A percentile compares a stretch with the other conserved stretches of the same genome.
Conservation (phyloP, 2,888 invertebrate genomes). For the Apodemia mormo region DNA sequence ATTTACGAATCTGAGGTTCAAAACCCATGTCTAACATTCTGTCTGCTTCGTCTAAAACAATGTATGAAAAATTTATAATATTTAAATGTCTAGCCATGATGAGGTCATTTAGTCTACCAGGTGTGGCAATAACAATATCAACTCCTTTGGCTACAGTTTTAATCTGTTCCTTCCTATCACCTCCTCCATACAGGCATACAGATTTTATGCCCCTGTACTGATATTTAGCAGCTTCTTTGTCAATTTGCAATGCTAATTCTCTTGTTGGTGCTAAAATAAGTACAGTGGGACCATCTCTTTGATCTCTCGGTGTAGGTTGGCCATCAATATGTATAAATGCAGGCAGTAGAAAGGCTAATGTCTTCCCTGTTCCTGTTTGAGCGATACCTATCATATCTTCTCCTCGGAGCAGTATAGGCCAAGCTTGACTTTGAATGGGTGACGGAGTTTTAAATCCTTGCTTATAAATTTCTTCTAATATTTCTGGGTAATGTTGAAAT, state of each 20-base stretch:
- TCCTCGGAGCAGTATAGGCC: conserved; percentile 96
- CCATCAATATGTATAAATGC: conserved; percentile 96
- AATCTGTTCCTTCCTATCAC: conserved; percentile 90
- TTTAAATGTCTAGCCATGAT: conserved; percentile 87
- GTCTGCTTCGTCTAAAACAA: conserved; percentile 96
- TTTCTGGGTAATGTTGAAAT: conserved; percentile 90
- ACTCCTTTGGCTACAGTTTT: conserved; percentile 88
- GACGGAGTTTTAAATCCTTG: conserved; percentile 92
- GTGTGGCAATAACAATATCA: conserved; percentile 97
- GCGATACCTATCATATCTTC: conserved; percentile 98
- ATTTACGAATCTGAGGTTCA: conserved; percentile 93
- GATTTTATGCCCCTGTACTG: conserved; percentile 92
- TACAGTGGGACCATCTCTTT: conserved; percentile 91
- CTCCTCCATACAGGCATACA: conserved; percentile 96
- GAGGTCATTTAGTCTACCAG: conserved; percentile 96
- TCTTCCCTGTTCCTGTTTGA: conserved; percentile 97
- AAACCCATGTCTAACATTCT: conserved; percentile 94
- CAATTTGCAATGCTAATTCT: conserved; percentile 96
- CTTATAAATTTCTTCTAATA: conserved; percentile 89
- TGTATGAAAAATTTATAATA: conserved; percentile 90
- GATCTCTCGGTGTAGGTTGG: conserved; percentile 86
- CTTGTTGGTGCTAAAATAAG: conserved; percentile 95
- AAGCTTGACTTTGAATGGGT: conserved; percentile 96
- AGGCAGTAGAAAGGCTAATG: conserved; percentile 95
- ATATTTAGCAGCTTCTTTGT: conserved; percentile 94